Percentiles rank a stretch among this genome's conserved stretches.
Evolutionary conservation across 2,888 invertebrate genomes (phyloP).

Genomic region (Melolontha melolontha): DNA sequence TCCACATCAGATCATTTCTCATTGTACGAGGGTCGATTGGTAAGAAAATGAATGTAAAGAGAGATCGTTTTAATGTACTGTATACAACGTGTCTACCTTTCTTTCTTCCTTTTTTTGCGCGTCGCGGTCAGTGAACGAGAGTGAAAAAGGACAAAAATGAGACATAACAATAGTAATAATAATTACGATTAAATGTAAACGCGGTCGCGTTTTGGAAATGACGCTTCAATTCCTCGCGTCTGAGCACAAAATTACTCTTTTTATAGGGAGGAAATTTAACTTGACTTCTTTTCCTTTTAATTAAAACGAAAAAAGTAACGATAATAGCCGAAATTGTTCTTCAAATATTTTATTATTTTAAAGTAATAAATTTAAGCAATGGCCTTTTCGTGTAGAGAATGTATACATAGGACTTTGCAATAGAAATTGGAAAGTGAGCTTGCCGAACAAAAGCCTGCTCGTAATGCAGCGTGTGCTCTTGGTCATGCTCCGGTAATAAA

Average conservation of each 20-base stretch:
- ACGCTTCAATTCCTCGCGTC: slow-evolving; percentile 3
- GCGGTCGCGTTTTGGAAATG: neutral
- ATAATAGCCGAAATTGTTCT: no score
- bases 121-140: neutral
- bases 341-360: no score
- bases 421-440: no score
- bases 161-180: slow-evolving; percentile 11
- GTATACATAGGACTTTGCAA: no score
- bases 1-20: slow-evolving; percentile 40
- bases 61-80: slow-evolving; percentile 8
- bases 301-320: no score
- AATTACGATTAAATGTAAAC: slow-evolving; percentile 24
- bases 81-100: slow-evolving; percentile 9
- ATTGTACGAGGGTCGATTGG: slow-evolving; percentile 35
- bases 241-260: slow-evolving; percentile 17
- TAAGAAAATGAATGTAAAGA: slow-evolving; percentile 38
- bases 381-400: no score
- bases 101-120: neutral
- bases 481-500: no score
- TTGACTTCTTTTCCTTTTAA: no score
- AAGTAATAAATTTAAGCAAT: no score
- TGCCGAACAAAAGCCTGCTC: no score
- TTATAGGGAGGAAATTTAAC: neutral
- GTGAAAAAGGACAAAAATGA: neutral
- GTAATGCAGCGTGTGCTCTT: no score